These are phyloP conservation scores for Entomobrya multifasciata DNA, from an alignment of 2,888 invertebrate species.

Conservation along the genomic window DNA sequence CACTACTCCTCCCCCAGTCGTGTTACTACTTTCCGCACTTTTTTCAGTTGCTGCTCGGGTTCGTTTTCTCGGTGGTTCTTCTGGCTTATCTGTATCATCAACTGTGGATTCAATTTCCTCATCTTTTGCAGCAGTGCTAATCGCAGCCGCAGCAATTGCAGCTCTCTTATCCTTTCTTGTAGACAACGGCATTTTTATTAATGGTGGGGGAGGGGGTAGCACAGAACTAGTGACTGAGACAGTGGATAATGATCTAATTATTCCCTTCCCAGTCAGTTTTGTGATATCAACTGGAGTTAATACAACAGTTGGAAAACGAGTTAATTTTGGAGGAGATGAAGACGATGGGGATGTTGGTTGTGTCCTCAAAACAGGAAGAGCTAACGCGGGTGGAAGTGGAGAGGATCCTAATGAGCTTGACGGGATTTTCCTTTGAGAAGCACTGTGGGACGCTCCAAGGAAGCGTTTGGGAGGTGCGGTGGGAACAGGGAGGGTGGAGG, in stretches of 20 bases:
- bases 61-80: slow-evolving; percentile 40
- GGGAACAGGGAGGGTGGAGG: background rate
- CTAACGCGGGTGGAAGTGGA: background rate
- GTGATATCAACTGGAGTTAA: slow-evolving; percentile 27
- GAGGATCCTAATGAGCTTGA: background rate
- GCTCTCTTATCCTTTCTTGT: slow-evolving; percentile 36
- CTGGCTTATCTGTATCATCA: background rate
- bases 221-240: too few relatives aligned
- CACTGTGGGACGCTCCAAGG: background rate
- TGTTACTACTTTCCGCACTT: background rate
- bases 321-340: slow-evolving; percentile 48
- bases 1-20: background rate
- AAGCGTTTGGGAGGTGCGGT: slow-evolving; percentile 39
- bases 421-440: background rate
- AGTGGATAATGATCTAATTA: too few relatives aligned
- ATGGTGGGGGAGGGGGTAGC: slow-evolving; percentile 47
- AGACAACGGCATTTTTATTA: slow-evolving; percentile 56
- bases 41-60: background rate
- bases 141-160: background rate
- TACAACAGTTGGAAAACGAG: slow-evolving; percentile 34
- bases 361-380: background rate
- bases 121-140: too few relatives aligned
- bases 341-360: background rate
- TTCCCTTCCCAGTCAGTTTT: background rate
- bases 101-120: background rate